Percentiles rank a stretch among this genome's conserved stretches.
Conservation (phyloP, 2,888 invertebrate species). For the Phengaris alcon region DNA sequence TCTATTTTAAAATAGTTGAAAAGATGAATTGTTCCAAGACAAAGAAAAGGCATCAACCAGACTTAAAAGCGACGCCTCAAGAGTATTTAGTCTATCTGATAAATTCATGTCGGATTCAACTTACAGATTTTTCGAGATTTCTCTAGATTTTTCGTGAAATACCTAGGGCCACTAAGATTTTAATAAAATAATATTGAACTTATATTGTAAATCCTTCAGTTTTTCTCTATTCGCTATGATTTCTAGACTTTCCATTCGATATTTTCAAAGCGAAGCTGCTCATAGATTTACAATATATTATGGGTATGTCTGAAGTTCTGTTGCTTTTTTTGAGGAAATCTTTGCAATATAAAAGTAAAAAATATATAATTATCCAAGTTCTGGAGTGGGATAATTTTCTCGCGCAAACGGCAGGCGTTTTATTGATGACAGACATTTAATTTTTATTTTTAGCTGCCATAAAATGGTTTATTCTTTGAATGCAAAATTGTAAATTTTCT, state of each 20-base stretch:
- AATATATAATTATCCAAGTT: not conserved
- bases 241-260: constrained; percentile 9
- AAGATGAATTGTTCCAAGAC: constrained; percentile 49
- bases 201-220: constrained; percentile 13
- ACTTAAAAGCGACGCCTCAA: constrained; percentile 60
- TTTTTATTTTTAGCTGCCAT: not conserved
- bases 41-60: constrained; percentile 53
- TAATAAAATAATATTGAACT: constrained; percentile 26
- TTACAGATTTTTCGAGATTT: constrained; percentile 19
- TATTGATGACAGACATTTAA: not conserved
- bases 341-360: not conserved
- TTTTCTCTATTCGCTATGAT: constrained; percentile 14
- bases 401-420: constrained; percentile 9
- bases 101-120: constrained; percentile 31
- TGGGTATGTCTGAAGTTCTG: not conserved
- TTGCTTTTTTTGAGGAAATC: not conserved
- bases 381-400: not conserved
- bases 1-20: constrained; percentile 37
- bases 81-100: constrained; percentile 50
- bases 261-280: not conserved
- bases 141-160: constrained; percentile 14
- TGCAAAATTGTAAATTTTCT: constrained; percentile 17
- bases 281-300: constrained; percentile 15
- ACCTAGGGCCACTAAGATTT: not conserved
- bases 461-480: constrained; percentile 9